Conservation (phyloP, 1,140 invertebrate genomes). For the Scaptomyza montana region DNA sequence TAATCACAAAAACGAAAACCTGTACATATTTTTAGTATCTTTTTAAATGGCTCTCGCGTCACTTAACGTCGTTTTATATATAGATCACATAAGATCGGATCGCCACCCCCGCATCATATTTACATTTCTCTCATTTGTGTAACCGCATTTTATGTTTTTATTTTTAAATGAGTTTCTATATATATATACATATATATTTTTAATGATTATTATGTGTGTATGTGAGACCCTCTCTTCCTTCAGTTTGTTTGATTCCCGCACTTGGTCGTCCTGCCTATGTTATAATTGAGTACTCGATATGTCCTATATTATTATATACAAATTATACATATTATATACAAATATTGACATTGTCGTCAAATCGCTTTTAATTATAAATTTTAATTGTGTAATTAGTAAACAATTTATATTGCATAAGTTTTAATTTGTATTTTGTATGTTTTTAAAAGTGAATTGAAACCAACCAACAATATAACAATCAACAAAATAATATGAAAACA, state of each 20-base stretch:
- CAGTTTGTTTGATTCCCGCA: conserved; percentile 11
- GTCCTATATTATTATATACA: conserved; percentile 28
- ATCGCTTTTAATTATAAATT: conserved; percentile 71
- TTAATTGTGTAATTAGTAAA: conserved; percentile 78
- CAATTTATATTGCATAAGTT: conserved; percentile 52
- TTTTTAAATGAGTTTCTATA: too few relatives aligned
- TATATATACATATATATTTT: conserved; percentile 2
- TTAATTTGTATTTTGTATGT: conserved; percentile 70
- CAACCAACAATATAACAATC: conserved; percentile 18
- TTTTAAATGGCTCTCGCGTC: conserved; percentile 58
- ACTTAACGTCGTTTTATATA: conserved; percentile 51
- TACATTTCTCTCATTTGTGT: conserved; percentile 34
- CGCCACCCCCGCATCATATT: conserved; percentile 21
- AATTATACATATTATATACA: conserved; percentile 28
- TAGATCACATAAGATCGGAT: conserved; percentile 26
- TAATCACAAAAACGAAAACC: conserved; percentile 51
- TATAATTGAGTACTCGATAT: conserved; percentile 44
- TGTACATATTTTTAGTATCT: conserved; percentile 72
- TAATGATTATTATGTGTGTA: conserved; percentile 35
- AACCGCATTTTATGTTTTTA: background rate
- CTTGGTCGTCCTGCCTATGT: conserved; percentile 48
- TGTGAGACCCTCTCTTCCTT: conserved; percentile 1
- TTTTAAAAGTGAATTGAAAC: conserved; percentile 51
- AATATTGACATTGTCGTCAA: conserved; percentile 45
- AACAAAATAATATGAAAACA: conserved; percentile 28